Base-by-base conservation (phyloP, 2,113 vertebrate species). In the Apteryx owenii region DNA sequence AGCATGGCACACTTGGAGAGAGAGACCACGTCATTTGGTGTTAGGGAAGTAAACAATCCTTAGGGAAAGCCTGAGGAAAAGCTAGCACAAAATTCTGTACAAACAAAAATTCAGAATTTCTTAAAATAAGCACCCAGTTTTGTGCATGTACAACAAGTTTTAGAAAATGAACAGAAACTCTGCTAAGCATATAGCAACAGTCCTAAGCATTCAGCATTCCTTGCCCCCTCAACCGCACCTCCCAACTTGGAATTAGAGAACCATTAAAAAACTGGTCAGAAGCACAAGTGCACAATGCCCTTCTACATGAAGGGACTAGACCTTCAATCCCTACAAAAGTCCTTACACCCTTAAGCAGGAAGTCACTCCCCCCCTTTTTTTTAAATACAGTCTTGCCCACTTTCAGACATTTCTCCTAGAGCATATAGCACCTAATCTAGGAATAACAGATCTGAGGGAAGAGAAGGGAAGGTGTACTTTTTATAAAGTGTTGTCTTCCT, bases 201-300 rank as follows among this genome's bases (percentile, higher is more conserved):
- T 1, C 28, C 6, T 7, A 87, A 91, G 53, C 14, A 77, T 10
- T 36, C 58, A 53, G 17, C 22, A 62, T 29, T 80, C 23, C 53
- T 33, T 62, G 7, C 5, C 15, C 10, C 19, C 9, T 11, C 2
- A 69, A 40, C 9, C 31, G 4, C 17, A 72, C 31, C 66, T 76
- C 50, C 71, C 50, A 56, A 21, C 79, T 3, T n/a, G 53, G 62
- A 65, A 91, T 15, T 10, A 40, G 8, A 48, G 65, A 85, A 15
- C 17, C 8, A 56, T 40, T 66, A 28, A 82, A 68, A 61, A 77
- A 17, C 21, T 31, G 29, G 8, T 38, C 36, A 89, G n/a, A 58
- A 86, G 29, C 29, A 79, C 15, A n/a, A 13, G 53, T 0, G 0
- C 5, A 8, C 8, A 7, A 76, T 2, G 2, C 5, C 19, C 28